These are phyloP conservation scores for Drosophila punjabiensis DNA, from an alignment of 1,140 invertebrate genomes.

Conservation along the genomic window DNA sequence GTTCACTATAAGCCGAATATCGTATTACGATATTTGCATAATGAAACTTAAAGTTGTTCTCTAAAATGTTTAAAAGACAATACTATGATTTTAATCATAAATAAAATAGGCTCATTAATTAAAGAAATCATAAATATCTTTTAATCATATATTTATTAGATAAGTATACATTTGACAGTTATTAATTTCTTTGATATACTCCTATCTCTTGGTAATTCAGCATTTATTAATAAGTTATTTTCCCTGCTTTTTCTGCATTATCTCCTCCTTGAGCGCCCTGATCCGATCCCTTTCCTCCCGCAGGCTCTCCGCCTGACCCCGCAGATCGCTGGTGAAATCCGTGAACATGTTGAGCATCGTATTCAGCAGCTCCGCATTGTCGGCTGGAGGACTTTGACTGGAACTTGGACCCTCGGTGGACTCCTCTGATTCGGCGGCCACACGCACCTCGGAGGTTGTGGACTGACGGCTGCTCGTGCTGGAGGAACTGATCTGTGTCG, in stretches of 20 bases:
- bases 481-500: slow-evolving; percentile 42
- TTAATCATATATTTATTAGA: slow-evolving; percentile 11
- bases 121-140: too few species aligned
- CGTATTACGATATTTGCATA: background rate
- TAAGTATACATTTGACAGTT: slow-evolving; percentile 9
- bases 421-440: slow-evolving; percentile 22
- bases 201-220: background rate
- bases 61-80: too few species aligned
- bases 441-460: slow-evolving; percentile 31
- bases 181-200: slow-evolving; percentile 8
- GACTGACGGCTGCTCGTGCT: slow-evolving; percentile 42
- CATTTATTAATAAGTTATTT: slow-evolving; percentile 32
- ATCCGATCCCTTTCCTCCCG: slow-evolving; percentile 76
- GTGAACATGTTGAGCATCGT: slow-evolving; percentile 80
- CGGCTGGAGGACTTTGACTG: slow-evolving; percentile 23
- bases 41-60: background rate
- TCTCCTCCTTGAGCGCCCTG: slow-evolving; percentile 74
- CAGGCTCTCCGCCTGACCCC: slow-evolving; percentile 75
- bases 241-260: slow-evolving; percentile 72
- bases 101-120: too few species aligned
- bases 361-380: slow-evolving; percentile 70
- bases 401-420: slow-evolving; percentile 7
- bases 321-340: slow-evolving; percentile 81
- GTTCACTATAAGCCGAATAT: fast-evolving
- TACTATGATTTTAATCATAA: background rate